Conservation (phyloP, 1,140 invertebrate genomes). For the Lepidurus couesii region DNA sequence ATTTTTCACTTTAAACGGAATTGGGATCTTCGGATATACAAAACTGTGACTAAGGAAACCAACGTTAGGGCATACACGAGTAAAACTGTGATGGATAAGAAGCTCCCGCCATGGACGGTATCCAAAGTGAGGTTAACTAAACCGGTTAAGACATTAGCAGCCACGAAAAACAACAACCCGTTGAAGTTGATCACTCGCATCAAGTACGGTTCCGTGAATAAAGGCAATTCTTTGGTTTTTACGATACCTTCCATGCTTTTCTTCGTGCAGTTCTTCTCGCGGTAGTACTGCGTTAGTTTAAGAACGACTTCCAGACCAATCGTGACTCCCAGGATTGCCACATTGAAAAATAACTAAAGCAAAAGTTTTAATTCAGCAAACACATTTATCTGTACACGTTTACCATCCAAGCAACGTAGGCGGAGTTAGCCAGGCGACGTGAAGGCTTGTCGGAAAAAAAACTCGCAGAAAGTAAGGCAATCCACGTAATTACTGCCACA, state of each 20-base stretch:
- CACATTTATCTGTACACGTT: too few species aligned
- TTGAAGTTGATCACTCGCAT: slow-evolving; percentile 65
- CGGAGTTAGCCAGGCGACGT: slow-evolving; percentile 66
- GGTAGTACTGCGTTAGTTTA: slow-evolving; percentile 23
- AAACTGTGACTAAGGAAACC: not conserved
- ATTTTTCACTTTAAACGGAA: slow-evolving; percentile 1
- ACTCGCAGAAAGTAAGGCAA: slow-evolving; percentile 47
- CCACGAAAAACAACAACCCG: slow-evolving; percentile 68
- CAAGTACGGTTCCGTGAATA: slow-evolving; percentile 50
- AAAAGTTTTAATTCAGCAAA: not conserved
- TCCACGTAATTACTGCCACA: slow-evolving; percentile 47
- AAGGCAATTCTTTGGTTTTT: slow-evolving; percentile 35
- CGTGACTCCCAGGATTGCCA: slow-evolving; percentile 50
- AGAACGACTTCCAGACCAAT: slow-evolving; percentile 52
- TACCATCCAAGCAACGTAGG: slow-evolving; percentile 61
- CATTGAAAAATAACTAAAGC: slow-evolving; percentile 50
- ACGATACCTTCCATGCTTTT: slow-evolving; percentile 6
- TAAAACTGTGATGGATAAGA: slow-evolving; percentile 52
- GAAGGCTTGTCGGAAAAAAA: slow-evolving; percentile 51
- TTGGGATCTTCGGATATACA: not conserved
- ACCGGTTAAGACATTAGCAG: slow-evolving; percentile 72
- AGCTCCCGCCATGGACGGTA: slow-evolving; percentile 51
- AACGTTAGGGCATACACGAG: slow-evolving; percentile 46
- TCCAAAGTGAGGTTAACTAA: slow-evolving; percentile 63
- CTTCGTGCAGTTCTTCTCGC: slow-evolving; percentile 38